Evolutionary conservation across 1,140 invertebrate species (phyloP).

Genomic region (Tachypleus tridentatus): DNA sequence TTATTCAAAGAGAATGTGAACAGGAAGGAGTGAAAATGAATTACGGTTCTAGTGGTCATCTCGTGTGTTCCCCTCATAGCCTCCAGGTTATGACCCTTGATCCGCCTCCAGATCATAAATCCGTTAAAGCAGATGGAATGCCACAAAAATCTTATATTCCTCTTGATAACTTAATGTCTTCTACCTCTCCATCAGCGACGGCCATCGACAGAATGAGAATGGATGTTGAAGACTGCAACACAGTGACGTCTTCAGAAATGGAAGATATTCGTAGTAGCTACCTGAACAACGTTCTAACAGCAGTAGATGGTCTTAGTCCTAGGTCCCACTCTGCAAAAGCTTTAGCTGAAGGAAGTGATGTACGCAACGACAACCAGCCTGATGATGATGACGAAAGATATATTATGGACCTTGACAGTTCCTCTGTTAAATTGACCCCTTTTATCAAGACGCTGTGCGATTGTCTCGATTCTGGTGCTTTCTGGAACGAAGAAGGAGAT

Average conservation of each 20-base stretch:
- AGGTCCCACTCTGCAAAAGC: too few relatives aligned
- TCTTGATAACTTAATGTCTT: background rate
- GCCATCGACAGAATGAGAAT: conserved; percentile 8
- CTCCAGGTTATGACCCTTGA: conserved; percentile 1
- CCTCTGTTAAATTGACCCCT: conserved; percentile 25
- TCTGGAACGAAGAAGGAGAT: conserved; percentile 51
- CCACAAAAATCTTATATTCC: background rate
- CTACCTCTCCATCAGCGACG: conserved; percentile 6
- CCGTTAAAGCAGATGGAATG: background rate
- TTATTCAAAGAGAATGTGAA: conserved; percentile 82
- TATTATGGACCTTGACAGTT: conserved; percentile 17
- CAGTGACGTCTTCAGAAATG: background rate
- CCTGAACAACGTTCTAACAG: background rate
- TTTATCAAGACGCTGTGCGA: conserved; percentile 21
- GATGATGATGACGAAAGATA: conserved; percentile 19
- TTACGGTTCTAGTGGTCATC: background rate
- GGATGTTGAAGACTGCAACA: background rate
- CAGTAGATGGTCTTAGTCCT: too few relatives aligned
- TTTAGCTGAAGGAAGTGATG: background rate
- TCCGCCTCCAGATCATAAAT: conserved; percentile 2
- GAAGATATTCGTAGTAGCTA: background rate
- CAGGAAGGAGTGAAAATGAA: conserved; percentile 45
- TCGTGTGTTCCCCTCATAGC: background rate
- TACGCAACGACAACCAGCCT: background rate
- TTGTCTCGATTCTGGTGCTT: conserved; percentile 21